Evolutionary conservation across 2,113 vertebrate species (phyloP), one percentile per base, ranked within the genome.

Genomic region (Poicephalus gulielmi): DNA sequence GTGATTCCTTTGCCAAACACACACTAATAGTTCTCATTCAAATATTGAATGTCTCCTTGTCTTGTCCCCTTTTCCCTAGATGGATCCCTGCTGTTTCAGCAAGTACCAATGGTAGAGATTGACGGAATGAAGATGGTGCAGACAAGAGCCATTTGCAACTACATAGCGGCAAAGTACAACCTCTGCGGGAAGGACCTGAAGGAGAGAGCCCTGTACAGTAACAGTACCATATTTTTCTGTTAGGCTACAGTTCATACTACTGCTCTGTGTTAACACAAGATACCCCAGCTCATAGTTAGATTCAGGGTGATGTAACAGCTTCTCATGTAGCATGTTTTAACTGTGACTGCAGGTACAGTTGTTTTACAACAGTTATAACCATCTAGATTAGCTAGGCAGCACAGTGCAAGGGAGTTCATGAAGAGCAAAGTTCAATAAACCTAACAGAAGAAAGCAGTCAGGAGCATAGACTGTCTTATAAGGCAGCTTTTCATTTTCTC

Each of bases 101-200:
- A 99, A 88, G 97, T 99, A 43, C 99, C 99, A 2, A 53, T 99
- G 98, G 99, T 99, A 50, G 98, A 99, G 95, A 99, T 99, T 0
- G 99, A 94, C 24, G 92, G 92, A 4, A 94, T 94, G 83, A 91
- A 91, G 88, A 35, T 94, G 68, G 88, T 84, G 62, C 88, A 91
- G 74, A 69, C 1, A 10, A 94, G 68, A 68, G 92, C 88, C 62
- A 91, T 99, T 13, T 95, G 97, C 79, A 98, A 97, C 66, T 99
- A 99, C 94, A 97, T 99, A 4, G 97, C 99, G 44, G 95, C 87
- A 6, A 99, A 99, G 92, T 97, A 98, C 94, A 97, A 98, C 49
- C 98, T 99, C 49, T 97, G 98, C 2, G 99, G 98, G 63, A 98
- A 98, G 57, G 97, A 99, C 67, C 17, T 98, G 60, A 98, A 98